Base-by-base conservation (phyloP, 2,888 invertebrate species). In the Cabera pusaria region DNA sequence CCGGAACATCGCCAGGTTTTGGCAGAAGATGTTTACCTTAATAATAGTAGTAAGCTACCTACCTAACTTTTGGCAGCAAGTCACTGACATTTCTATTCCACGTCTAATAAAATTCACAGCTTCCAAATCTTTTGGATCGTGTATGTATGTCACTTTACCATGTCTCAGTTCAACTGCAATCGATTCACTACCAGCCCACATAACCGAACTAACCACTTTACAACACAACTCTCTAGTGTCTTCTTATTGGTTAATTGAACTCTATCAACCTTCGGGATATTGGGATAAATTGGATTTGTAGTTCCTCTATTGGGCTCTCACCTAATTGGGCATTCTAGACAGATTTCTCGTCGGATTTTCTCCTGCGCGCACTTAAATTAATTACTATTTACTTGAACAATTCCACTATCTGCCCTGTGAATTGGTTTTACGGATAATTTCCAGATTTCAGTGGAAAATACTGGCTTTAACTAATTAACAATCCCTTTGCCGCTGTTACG, bases 231-330 rank as follows among this genome's bases (percentile, higher is more conserved):
- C 47, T 40, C 44, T 51, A 56, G 53, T 50, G 41, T 46, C 40
- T 49, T 59, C 55, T 62, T 61, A 59, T 47, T 56, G 53, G 52
- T 57, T 65, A 64, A 65, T 64, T 62, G 56, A 54, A 62, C 60
- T 39, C 46, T 35, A 54, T 47, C 51, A 46, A 58, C 59, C 61
- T 63, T 43, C 38, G 31, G 42, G 53, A 50, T 42, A 52, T 52
- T 51, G 49, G 45, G 42, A 35, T 54, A 58, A 61, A 59, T 62
- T 62, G 35, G 55, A 62, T 62, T 62, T 59, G n/a, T n/a, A n/a
- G n/a, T n/a, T n/a, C n/a, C n/a, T 14, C 2, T 3, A 14, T 14
- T 14, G 14, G 14, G 14, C 14, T 14, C n/a, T 41, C 51, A 41
- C 36, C 47, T 58, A 60, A 62, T 62, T 59, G 51, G 48, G 52